Conservation (phyloP, 2,888 invertebrate genomes). For the Steinernema scapterisci region DNA sequence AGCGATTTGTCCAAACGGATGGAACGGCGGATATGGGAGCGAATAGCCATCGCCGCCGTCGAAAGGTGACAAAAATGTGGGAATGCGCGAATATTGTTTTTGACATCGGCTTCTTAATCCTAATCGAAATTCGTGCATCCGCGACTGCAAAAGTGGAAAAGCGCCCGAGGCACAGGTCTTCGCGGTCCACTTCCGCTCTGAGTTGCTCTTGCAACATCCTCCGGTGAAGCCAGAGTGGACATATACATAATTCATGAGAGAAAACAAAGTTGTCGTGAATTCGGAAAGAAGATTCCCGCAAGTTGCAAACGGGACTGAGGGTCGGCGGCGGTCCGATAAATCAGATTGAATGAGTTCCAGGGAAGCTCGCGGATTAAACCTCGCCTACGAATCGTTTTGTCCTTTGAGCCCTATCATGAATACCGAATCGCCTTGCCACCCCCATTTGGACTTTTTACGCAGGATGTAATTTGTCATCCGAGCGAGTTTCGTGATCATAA, state of each 20-base stretch:
- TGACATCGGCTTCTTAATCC: too few relatives aligned
- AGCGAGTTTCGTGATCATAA: too few relatives aligned
- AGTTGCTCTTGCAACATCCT: slow-evolving; percentile 1
- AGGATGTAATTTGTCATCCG: not conserved
- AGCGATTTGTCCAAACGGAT: too few relatives aligned
- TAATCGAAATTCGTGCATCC: too few relatives aligned
- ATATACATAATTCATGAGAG: slow-evolving; percentile 8
- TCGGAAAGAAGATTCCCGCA: not conserved
- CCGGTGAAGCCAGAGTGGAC: slow-evolving; percentile 16
- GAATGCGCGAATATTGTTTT: too few relatives aligned
- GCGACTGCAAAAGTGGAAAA: too few relatives aligned
- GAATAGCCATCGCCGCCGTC: too few relatives aligned
- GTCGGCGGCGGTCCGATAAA: not conserved
- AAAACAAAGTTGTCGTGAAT: not conserved
- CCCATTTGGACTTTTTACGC: not conserved
- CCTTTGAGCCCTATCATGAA: too few relatives aligned
- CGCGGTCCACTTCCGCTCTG: not conserved
- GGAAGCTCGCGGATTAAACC: too few relatives aligned
- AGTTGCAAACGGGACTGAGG: slow-evolving; percentile 8
- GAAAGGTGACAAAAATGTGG: too few relatives aligned
- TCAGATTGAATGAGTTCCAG: not conserved
- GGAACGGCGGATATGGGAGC: too few relatives aligned
- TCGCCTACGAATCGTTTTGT: too few relatives aligned
- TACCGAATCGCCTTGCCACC: not conserved
- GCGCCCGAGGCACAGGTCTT: not conserved